Base-by-base conservation (phyloP, 2,888 invertebrate species). In the Synanthedon myopaeformis region DNA sequence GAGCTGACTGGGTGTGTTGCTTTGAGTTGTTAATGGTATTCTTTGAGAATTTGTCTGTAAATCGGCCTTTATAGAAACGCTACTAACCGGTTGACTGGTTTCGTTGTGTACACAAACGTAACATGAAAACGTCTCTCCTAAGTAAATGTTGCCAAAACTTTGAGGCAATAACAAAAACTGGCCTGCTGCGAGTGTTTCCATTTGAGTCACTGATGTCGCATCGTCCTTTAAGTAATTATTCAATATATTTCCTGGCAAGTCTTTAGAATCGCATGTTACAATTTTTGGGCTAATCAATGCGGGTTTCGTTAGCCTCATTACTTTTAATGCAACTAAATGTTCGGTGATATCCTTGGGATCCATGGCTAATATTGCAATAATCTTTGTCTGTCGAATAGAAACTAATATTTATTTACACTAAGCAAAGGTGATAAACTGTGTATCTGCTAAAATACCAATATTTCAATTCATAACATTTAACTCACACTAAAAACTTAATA, bases 101-200 rank as follows among this genome's bases (percentile, higher is more conserved):
- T 98, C 97, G 88, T 99, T 99, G 72, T 98, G 97, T 54, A 99
- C 96, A 82, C 97, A 97, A 56, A 99, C 93, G 74, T 98, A 98
- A 76, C 98, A 97, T 2, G 98, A 96, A 85, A 99, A 99, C 12
- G 97, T 98, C 89, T 99, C 99, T 14, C 98, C 99, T 51, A 99
- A 89, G 78, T 98, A 99, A 66, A 99, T 98, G 75, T 97, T 98
- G 4, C 98, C 98, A 82, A 99, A 98, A 76, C 96, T 97, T 86
- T 98, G 98, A 12, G 99, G 99, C 53, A 99, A 85, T 55, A 98
- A 89, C 68, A 99, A 89, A 74, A 97, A 95, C 69, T 97, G 96
- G 1, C 97, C 97, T 53, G 94, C 89, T n/a, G 93, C 91, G 53
- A 95, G 84, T 0, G 94, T 93, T 81, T 96, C 95, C 72, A 95